Evolutionary conservation across 2,113 vertebrate species (phyloP).

Genomic region (Mola mola): DNA sequence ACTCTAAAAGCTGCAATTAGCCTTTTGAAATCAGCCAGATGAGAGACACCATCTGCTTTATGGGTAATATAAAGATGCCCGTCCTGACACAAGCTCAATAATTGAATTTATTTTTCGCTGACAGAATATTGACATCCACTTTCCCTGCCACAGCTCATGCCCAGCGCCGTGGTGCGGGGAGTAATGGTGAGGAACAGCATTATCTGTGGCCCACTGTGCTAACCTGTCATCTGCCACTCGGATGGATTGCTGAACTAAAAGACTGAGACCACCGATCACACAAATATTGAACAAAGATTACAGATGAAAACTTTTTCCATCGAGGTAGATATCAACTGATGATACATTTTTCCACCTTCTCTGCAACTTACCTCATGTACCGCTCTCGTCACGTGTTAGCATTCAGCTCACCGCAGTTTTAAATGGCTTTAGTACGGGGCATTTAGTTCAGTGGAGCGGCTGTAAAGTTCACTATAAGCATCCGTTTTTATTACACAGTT

Average conservation of each 20-base stretch:
- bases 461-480: background rate
- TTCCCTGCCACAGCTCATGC: background rate
- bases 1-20: background rate
- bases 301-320: background rate
- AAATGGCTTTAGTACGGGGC: too few relatives aligned
- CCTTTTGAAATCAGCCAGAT: background rate
- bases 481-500: slow-evolving; percentile 4
- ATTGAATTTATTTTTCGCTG: slow-evolving; percentile 21
- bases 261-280: slow-evolving; percentile 4
- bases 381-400: too few relatives aligned
- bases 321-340: background rate
- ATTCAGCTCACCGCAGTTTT: too few relatives aligned
- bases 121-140: slow-evolving; percentile 31
- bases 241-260: too few relatives aligned
- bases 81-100: slow-evolving; percentile 21
- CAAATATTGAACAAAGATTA: slow-evolving; percentile 5
- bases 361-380: background rate
- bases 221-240: too few relatives aligned
- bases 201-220: too few relatives aligned
- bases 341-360: background rate
- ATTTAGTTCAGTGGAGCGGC: background rate
- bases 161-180: slow-evolving; percentile 1
- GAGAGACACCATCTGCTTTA: slow-evolving; percentile 3
- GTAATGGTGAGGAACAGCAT: slow-evolving; percentile 38
- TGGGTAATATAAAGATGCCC: slow-evolving; percentile 13